Evolutionary conservation across 1,140 invertebrate species (phyloP).

Genomic region (Neodiprion fabricii): DNA sequence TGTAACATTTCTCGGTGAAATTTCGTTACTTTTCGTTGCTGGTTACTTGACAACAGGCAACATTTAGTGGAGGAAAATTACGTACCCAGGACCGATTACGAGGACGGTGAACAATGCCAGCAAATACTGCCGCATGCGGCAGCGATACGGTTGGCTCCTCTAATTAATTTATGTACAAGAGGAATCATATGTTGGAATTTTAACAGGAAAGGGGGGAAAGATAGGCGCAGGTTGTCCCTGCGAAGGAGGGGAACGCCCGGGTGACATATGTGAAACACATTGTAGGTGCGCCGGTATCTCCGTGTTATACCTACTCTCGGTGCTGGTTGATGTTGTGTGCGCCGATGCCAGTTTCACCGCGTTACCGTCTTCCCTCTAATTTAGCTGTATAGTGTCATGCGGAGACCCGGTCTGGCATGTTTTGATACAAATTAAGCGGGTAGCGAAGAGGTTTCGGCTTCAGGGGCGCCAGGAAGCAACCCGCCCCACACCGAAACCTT

Average conservation of each 20-base stretch:
- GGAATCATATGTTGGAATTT: not conserved
- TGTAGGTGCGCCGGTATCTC: slow-evolving; percentile 5
- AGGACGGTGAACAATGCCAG: not conserved
- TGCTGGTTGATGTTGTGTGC: not conserved
- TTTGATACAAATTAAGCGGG: slow-evolving; percentile 39
- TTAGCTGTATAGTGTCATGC: slow-evolving; percentile 13
- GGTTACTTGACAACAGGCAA: not conserved
- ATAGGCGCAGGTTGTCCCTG: slow-evolving; percentile 2
- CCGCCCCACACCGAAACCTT: slow-evolving; percentile 22
- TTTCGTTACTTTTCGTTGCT: not conserved
- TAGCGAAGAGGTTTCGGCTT: slow-evolving; percentile 15
- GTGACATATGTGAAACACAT: slow-evolving; percentile 14
- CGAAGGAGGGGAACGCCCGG: not conserved
- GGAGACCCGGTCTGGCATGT: slow-evolving; percentile 30
- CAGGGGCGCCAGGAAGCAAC: slow-evolving; percentile 24
- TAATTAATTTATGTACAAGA: not conserved
- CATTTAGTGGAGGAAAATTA: no score
- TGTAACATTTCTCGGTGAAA: not conserved
- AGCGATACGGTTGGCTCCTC: not conserved
- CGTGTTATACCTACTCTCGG: not conserved
- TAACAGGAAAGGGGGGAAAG: not conserved
- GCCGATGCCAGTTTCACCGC: not conserved
- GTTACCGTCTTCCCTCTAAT: not conserved
- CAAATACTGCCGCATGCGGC: no score
- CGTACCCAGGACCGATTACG: not conserved